Evolutionary conservation across 2,888 invertebrate species (phyloP).

Genomic region (Spatulosminthurus flaviceps): DNA sequence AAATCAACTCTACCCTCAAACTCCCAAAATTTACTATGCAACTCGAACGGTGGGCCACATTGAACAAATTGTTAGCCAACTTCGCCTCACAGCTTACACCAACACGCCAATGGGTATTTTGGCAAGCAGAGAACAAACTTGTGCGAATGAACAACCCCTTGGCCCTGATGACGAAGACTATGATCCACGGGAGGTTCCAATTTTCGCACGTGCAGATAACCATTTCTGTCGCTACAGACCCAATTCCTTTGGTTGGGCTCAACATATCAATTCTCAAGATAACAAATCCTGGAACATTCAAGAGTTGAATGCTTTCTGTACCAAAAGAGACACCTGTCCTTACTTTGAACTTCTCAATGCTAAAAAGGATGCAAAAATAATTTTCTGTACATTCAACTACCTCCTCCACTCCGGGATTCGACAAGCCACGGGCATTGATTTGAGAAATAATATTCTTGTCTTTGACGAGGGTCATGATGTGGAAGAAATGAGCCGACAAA

Average conservation of each 20-base stretch:
- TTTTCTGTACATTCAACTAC: constrained; percentile 72
- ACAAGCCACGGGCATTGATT: constrained; percentile 66
- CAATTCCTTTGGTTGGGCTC: background rate
- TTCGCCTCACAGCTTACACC: constrained; percentile 51
- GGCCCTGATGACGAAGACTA: background rate
- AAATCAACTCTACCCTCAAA: no score
- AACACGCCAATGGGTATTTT: constrained; percentile 55
- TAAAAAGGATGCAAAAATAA: constrained; percentile 65
- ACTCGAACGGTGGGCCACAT: constrained; percentile 59
- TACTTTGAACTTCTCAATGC: constrained; percentile 53
- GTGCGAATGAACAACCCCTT: constrained; percentile 35
- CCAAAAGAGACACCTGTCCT: constrained; percentile 42
- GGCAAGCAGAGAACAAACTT: constrained; percentile 50
- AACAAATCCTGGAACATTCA: constrained; percentile 55
- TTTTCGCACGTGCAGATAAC: background rate
- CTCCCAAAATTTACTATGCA: constrained; percentile 46
- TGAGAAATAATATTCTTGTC: constrained; percentile 68
- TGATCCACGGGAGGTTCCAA: no score
- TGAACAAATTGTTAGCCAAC: constrained; percentile 54
- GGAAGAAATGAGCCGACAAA: constrained; percentile 69
- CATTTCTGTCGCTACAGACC: background rate
- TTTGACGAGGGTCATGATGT: constrained; percentile 72
- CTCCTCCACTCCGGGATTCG: constrained; percentile 67
- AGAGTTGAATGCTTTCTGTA: constrained; percentile 51
- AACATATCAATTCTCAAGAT: background rate